Evolutionary conservation across 1,140 invertebrate species (phyloP), one percentile per base, ranked within the genome.

Genomic region (Cherax destructor): DNA sequence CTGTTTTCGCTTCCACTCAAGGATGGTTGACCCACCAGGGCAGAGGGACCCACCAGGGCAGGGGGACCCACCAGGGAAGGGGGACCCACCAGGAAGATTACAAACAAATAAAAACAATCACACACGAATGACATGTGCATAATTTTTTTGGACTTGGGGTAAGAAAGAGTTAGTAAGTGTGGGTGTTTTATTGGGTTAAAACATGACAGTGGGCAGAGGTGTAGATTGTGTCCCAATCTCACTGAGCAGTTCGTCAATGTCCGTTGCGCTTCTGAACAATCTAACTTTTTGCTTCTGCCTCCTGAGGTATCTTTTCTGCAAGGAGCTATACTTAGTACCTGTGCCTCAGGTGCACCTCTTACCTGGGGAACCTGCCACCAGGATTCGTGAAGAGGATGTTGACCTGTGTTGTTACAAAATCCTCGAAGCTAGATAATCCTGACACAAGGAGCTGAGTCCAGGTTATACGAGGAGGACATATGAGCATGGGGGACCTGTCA

Each of bases 131-230:
- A 41, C 30, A 41, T 41, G 30, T 41, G 0, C 2, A 41, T 41
- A 41, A 1, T 41, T 41, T 41, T 41, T 41, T 30, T 13, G 61
- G 61, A 65, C 61, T 65, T 65, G 1, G 61, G 61, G 61, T 18
- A 18, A 56, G 13, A 21, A 65, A 65, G 61, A 18, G 16, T 65
- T 21, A 21, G 61, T 21, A 4, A 65, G 61, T 74, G 24, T 30
- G 24, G 24, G 69, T 74, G 69, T 74, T 74, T 69, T 74, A 74
- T 74, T 74, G 9, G 11, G 69, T 74, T 30, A 74, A 74, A 74
- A 74, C 7, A 30, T 30, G 24, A 24, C 7, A 74, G 9, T 74
- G 16, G n/a, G 21, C 69, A 5, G n/a, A 30, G 69, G 69, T 74
- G n/a, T 21, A 11, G 65, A 69, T 41, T 69, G n/a, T 9, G 69